A percentile compares a stretch with the other conserved stretches of the same genome.
Conservation (phyloP, 1,140 invertebrate species). For the Pogonomyrmex californicus region DNA sequence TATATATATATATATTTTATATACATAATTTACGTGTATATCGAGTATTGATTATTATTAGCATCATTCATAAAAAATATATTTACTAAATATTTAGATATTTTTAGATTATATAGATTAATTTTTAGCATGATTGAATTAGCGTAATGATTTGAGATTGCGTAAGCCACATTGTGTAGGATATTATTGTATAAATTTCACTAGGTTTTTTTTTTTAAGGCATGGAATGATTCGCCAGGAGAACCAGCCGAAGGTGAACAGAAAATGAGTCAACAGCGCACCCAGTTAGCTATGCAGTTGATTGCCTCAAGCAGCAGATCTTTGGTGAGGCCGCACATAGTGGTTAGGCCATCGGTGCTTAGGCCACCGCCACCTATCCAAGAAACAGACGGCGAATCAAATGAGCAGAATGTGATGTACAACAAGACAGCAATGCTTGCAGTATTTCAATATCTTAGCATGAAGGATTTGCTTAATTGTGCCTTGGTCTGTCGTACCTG, state of each 20-base stretch:
- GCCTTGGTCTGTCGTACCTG: conserved; percentile 95
- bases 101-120: background rate
- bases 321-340: conserved; percentile 81
- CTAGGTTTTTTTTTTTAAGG: conserved; percentile 70
- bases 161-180: background rate
- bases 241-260: conserved; percentile 85
- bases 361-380: conserved; percentile 73
- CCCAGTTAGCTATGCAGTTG: conserved; percentile 87
- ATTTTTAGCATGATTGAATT: background rate
- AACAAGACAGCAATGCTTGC: conserved; percentile 88
- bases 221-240: conserved; percentile 80
- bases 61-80: no score
- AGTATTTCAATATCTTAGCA: conserved; percentile 92
- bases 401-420: conserved; percentile 81
- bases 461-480: conserved; percentile 92
- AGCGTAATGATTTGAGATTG: background rate
- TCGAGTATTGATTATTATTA: no score
- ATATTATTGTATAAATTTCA: conserved; percentile 7
- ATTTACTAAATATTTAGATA: no score
- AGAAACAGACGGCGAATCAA: conserved; percentile 64
- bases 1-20: no score
- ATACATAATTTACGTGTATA: no score
- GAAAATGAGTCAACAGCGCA: conserved; percentile 84
- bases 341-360: conserved; percentile 74
- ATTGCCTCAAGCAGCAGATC: conserved; percentile 85